phyloP scores from a whole-genome alignment of 2,797 vertebrate genomes.

The Alca torda region DNA sequence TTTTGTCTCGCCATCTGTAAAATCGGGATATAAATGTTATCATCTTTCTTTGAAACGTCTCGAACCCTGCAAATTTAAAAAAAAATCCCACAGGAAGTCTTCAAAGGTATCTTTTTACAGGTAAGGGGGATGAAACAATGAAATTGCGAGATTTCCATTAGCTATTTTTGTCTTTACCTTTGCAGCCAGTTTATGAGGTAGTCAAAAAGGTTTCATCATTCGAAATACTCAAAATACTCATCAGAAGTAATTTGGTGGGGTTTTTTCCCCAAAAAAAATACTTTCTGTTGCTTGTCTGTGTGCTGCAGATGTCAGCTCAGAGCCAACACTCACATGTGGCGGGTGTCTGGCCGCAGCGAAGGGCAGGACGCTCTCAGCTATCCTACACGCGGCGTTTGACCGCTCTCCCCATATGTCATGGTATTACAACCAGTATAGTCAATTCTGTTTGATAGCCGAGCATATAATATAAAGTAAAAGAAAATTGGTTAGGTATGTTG shows the following conservation, averaged over 20 bases:
- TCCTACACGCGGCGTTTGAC: not conserved
- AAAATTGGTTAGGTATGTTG: slow-evolving; percentile 65
- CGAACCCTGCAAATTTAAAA: not conserved
- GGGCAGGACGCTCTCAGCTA: not conserved
- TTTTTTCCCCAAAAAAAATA: not conserved
- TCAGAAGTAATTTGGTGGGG: not conserved
- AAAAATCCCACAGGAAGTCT: not conserved
- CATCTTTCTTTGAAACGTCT: not conserved
- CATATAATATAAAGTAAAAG: slow-evolving; percentile 61
- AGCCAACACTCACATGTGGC: not conserved
- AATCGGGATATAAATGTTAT: not conserved
- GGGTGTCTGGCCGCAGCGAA: not conserved
- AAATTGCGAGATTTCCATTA: not conserved
- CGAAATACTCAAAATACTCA: slow-evolving; percentile 7
- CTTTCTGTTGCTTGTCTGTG: slow-evolving; percentile 1
- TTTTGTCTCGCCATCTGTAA: not conserved
- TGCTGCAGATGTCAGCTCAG: slow-evolving; percentile 39
- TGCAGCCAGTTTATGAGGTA: slow-evolving; percentile 10
- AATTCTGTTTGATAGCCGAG: slow-evolving; percentile 61
- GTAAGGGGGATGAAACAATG: not conserved
- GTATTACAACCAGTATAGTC: slow-evolving; percentile 48
- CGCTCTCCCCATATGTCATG: slow-evolving; percentile 37
- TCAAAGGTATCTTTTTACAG: not conserved
- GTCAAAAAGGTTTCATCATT: slow-evolving; percentile 24
- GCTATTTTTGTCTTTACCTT: slow-evolving; percentile 6